These are phyloP conservation scores for Petrocephalus schoutedeni DNA, from an alignment of 2,797 vertebrate genomes.

Conservation along the genomic window DNA sequence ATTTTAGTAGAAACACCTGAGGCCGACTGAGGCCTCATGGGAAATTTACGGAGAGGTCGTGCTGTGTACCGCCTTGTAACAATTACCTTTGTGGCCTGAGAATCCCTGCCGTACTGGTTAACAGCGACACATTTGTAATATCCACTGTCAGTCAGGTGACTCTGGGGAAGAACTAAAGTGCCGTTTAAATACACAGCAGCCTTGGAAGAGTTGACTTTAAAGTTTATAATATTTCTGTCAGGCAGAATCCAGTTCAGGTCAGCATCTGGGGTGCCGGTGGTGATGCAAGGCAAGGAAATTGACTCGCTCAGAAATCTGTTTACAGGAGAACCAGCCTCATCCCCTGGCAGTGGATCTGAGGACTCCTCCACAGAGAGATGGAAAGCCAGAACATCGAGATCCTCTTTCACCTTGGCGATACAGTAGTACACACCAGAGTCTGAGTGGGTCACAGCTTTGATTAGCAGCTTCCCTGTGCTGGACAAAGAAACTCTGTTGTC, in stretches of 20 bases:
- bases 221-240: slow-evolving; percentile 52
- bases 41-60: slow-evolving; percentile 50
- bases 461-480: slow-evolving; percentile 60
- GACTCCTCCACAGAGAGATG: slow-evolving; percentile 71
- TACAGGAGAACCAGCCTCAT: slow-evolving; percentile 43
- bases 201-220: slow-evolving; percentile 60
- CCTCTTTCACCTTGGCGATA: slow-evolving; percentile 62
- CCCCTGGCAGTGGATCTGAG: slow-evolving; percentile 49
- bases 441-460: slow-evolving; percentile 52
- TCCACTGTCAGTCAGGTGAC: slow-evolving; percentile 66
- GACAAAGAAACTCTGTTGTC: slow-evolving; percentile 67
- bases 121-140: slow-evolving; percentile 80
- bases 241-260: slow-evolving; percentile 82
- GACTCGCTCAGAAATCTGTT: slow-evolving; percentile 60
- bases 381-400: slow-evolving; percentile 57
- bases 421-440: slow-evolving; percentile 81
- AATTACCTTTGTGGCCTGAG: slow-evolving; percentile 58
- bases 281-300: slow-evolving; percentile 63
- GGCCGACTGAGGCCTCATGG: slow-evolving; percentile 55
- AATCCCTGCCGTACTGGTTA: slow-evolving; percentile 73
- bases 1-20: slow-evolving; percentile 58
- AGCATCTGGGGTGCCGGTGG: slow-evolving; percentile 68
- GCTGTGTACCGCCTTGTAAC: slow-evolving; percentile 57
- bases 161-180: slow-evolving; percentile 63
- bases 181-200: slow-evolving; percentile 63